Percentiles rank a stretch among this genome's conserved stretches.
These are phyloP conservation scores for Amniataba percoides DNA, from an alignment of 2,797 vertebrate genomes.

Conservation along the genomic window DNA sequence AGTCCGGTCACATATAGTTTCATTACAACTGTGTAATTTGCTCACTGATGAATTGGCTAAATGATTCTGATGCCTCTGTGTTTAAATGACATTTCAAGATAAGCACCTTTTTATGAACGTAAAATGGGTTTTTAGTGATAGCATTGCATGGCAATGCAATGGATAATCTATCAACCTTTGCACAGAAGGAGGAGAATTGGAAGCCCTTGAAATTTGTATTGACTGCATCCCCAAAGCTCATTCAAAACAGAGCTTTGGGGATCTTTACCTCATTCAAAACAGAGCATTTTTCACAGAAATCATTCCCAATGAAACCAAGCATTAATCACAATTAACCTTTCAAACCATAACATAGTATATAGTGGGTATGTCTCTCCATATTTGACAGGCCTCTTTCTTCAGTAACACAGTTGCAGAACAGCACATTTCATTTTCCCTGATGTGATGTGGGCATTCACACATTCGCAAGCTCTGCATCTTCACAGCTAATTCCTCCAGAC, in stretches of 20 bases:
- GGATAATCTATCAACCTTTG: constrained; percentile 33
- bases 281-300: background rate
- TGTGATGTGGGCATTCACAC: constrained; percentile 52
- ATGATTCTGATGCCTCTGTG: constrained; percentile 47
- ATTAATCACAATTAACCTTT: constrained; percentile 8
- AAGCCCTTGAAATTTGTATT: background rate
- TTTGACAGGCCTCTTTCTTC: constrained; percentile 17
- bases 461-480: constrained; percentile 47
- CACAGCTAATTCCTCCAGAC: constrained; percentile 48
- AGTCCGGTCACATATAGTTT: constrained; percentile 41
- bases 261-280: constrained; percentile 6
- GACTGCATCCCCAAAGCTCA: background rate
- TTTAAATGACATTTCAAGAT: constrained; percentile 63
- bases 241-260: background rate
- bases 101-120: constrained; percentile 55
- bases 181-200: constrained; percentile 12
- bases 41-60: constrained; percentile 48
- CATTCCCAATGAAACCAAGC: background rate
- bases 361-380: background rate
- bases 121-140: constrained; percentile 39
- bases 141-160: constrained; percentile 32
- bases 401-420: constrained; percentile 14
- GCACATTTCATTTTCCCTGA: constrained; percentile 42
- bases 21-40: constrained; percentile 48
- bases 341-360: constrained; percentile 8